Evolutionary conservation across 2,888 invertebrate genomes (phyloP).

Genomic region (Synanthedon vespiformis): DNA sequence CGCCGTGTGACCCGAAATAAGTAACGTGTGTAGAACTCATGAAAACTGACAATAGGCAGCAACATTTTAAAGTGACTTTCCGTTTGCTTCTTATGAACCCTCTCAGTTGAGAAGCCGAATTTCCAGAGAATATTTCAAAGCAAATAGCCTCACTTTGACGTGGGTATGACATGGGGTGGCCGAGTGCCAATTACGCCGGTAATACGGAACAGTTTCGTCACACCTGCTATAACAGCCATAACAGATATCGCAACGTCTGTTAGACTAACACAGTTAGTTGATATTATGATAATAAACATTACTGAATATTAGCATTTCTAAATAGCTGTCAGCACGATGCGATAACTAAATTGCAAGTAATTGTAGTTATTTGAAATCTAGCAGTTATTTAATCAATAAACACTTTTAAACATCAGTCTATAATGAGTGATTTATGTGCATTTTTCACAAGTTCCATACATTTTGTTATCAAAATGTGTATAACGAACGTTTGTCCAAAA

Average conservation of each 20-base stretch:
- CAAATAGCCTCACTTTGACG: slow-evolving; percentile 2
- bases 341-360: neutral
- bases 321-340: too few species aligned
- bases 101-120: slow-evolving; percentile 1
- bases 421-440: too few species aligned
- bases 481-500: too few species aligned
- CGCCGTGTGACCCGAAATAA: too few species aligned
- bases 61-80: neutral
- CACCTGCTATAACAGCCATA: slow-evolving; percentile 1
- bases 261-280: neutral
- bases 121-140: slow-evolving; percentile 4
- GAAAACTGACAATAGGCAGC: neutral
- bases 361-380: too few species aligned
- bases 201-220: slow-evolving; percentile 3
- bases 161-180: slow-evolving; percentile 4
- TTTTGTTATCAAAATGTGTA: too few species aligned
- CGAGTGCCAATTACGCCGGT: slow-evolving; percentile 3
- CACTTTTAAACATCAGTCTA: too few species aligned
- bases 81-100: neutral
- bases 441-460: too few species aligned
- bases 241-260: neutral
- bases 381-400: too few species aligned
- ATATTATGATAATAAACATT: neutral
- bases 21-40: neutral
- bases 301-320: neutral